Conservation (phyloP, 2,888 invertebrate species). For the Lycophotia porphyrea region DNA sequence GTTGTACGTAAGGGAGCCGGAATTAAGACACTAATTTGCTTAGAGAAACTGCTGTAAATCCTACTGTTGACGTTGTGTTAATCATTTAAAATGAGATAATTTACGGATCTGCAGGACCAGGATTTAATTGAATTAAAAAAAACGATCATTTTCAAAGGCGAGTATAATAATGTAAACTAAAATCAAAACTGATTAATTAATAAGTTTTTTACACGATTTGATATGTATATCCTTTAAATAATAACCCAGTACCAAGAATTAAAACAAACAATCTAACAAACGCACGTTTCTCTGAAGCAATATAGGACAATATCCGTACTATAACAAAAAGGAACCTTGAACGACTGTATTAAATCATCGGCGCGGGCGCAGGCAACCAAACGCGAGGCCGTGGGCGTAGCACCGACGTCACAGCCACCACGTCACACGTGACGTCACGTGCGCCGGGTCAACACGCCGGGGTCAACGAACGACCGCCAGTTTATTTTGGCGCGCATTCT, state of each 20-base stretch:
- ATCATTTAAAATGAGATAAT: background rate
- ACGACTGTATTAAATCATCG: constrained; percentile 77
- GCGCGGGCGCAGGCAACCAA: constrained; percentile 59
- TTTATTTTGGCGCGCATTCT: constrained; percentile 85
- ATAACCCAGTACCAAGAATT: constrained; percentile 51
- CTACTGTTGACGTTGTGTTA: background rate
- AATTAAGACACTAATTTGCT: background rate
- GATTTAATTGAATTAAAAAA: background rate
- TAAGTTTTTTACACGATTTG: background rate
- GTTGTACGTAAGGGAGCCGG: background rate
- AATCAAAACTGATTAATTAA: background rate
- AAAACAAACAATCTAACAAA: constrained; percentile 43
- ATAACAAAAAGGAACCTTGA: constrained; percentile 80
- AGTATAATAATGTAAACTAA: background rate
- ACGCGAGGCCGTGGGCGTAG: constrained; percentile 69
- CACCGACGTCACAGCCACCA: constrained; percentile 77
- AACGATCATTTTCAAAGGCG: background rate
- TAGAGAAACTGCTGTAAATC: background rate
- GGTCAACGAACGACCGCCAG: constrained; percentile 88
- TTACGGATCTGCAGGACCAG: background rate
- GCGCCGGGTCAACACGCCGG: constrained; percentile 75
- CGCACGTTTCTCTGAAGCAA: constrained; percentile 59
- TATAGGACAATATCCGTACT: constrained; percentile 71
- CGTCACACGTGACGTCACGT: constrained; percentile 83
- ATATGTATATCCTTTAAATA: constrained; percentile 34